Conservation (phyloP, 2,113 vertebrate genomes). For the Tretioscincus oriximinensis region DNA sequence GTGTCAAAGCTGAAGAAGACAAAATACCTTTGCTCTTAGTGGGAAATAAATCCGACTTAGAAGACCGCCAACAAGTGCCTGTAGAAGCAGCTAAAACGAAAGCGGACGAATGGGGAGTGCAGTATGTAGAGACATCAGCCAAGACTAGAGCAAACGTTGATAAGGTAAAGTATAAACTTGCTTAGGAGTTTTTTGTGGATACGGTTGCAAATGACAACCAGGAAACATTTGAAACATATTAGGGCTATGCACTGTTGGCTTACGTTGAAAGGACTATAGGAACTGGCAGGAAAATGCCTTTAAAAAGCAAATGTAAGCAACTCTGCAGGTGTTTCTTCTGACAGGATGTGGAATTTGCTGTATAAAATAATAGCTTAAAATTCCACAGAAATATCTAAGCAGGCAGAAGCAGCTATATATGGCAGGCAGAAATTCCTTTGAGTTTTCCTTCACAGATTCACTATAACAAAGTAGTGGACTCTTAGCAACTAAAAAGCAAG, state of each 20-base stretch:
- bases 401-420: no score
- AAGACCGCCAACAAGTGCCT: conserved; percentile 89
- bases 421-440: no score
- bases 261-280: no score
- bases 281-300: no score
- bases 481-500: not conserved
- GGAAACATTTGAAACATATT: not conserved
- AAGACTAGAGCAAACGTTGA: conserved; percentile 97
- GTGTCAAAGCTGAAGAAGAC: conserved; percentile 94
- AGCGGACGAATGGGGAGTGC: conserved; percentile 90
- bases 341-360: no score
- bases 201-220: not conserved
- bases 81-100: conserved; percentile 83
- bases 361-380: no score
- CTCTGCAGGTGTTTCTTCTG: no score
- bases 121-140: conserved; percentile 96
- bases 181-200: not conserved
- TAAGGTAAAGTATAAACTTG: conserved; percentile 78
- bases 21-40: conserved; percentile 90
- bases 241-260: no score
- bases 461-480: no score
- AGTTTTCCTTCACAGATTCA: no score
- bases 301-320: no score
- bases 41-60: conserved; percentile 96
- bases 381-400: no score